Conservation (phyloP, 2,113 vertebrate genomes). For the Lipophrys pholis region DNA sequence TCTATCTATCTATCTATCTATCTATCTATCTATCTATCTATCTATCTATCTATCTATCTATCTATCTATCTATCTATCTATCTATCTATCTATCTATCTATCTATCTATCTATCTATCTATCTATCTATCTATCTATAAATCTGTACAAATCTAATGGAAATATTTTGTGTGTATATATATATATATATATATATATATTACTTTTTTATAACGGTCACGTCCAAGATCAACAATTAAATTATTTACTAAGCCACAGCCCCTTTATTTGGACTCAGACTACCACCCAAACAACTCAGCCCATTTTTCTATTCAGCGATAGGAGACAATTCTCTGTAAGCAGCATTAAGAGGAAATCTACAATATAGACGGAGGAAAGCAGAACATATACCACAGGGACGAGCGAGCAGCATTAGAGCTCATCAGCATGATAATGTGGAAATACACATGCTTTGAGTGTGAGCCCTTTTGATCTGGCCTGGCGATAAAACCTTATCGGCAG, state of each 20-base stretch:
- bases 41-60: conserved; percentile 42
- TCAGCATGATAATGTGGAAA: conserved; percentile 81
- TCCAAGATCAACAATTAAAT: too few species aligned
- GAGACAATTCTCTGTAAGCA: conserved; percentile 1
- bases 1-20: conserved; percentile 33
- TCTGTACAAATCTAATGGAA: too few species aligned
- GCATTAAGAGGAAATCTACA: conserved; percentile 38
- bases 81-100: conserved; percentile 54
- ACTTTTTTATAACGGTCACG: too few species aligned
- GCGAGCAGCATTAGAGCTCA: conserved; percentile 75
- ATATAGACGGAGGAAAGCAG: conserved; percentile 18
- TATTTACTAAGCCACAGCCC: too few species aligned
- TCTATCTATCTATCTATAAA: background rate
- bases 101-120: conserved; percentile 35
- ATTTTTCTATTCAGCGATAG: conserved; percentile 16
- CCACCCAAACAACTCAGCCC: background rate
- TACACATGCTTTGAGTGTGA: conserved; percentile 77
- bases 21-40: conserved; percentile 54
- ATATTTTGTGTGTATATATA: too few species aligned
- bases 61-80: conserved; percentile 11
- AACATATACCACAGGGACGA: conserved; percentile 45
- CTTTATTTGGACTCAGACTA: background rate
- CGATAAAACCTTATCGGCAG: conserved; percentile 80
- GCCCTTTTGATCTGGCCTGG: conserved; percentile 79
- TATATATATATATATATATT: too few species aligned